Percentiles rank a stretch among this genome's conserved stretches.
Conservation (phyloP, 2,113 vertebrate species). For the Tinamus guttatus region DNA sequence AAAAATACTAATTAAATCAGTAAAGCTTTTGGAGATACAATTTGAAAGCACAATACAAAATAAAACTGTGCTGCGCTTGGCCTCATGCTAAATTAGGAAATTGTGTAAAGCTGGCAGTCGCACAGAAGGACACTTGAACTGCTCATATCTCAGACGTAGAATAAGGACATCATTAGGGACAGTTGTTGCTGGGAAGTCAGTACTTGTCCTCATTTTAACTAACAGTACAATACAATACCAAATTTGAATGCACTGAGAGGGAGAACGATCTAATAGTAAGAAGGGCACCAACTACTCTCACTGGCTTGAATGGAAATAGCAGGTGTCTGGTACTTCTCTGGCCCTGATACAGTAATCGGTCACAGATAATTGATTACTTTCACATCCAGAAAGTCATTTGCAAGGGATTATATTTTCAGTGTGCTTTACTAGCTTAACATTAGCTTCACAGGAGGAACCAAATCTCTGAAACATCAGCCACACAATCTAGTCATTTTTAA, state of each 20-base stretch:
- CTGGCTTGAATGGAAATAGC: conserved; percentile 55
- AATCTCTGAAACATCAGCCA: conserved; percentile 18
- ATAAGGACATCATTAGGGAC: conserved; percentile 20
- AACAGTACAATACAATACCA: conserved; percentile 10
- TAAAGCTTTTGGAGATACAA: conserved; percentile 3
- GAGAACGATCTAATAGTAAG: conserved; percentile 22
- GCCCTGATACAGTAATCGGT: conserved; percentile 45
- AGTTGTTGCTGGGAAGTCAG: conserved; percentile 32
- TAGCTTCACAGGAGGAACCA: not conserved
- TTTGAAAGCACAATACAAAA: conserved; percentile 5
- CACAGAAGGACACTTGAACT: conserved; percentile 35
- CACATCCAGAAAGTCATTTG: conserved; percentile 53
- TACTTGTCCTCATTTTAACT: conserved; percentile 46
- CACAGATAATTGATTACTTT: conserved; percentile 63
- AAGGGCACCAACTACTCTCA: conserved; percentile 20
- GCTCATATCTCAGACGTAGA: conserved; percentile 51
- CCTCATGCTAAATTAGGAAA: conserved; percentile 13
- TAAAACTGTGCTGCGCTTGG: not conserved
- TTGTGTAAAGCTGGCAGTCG: conserved; percentile 20
- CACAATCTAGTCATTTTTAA: conserved; percentile 25
- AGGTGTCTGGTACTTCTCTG: conserved; percentile 50
- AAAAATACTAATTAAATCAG: conserved; percentile 45
- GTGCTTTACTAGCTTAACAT: conserved; percentile 15
- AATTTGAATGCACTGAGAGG: conserved; percentile 48
- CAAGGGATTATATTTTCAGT: conserved; percentile 41